Evolutionary conservation across 35 echinoderm and acorn worm genomes (phyloP).

Genomic region (Anneissia japonica): DNA sequence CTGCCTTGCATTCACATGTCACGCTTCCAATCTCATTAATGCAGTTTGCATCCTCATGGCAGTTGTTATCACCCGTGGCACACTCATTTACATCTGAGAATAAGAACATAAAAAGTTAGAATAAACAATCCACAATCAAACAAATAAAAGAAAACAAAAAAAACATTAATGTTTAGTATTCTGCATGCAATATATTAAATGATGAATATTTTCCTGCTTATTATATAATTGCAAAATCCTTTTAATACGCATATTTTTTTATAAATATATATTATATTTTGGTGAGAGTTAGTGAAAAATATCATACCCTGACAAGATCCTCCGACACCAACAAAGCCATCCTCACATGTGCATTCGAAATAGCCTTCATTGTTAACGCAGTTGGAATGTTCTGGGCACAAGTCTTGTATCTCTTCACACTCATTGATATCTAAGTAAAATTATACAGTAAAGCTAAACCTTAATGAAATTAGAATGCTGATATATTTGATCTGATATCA

Average conservation of each 20-base stretch:
- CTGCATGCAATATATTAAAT: not conserved
- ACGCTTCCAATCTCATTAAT: not conserved
- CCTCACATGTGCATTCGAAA: not conserved
- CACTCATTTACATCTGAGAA: conserved; percentile 6
- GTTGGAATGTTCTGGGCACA: not conserved
- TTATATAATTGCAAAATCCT: too few relatives aligned
- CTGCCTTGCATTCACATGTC: not conserved
- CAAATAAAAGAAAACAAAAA: not conserved
- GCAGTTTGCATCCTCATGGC: conserved; percentile 6
- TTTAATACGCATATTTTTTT: too few relatives aligned
- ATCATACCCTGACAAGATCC: not conserved
- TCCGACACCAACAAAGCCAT: not conserved
- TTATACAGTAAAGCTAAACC: too few relatives aligned
- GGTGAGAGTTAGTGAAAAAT: too few relatives aligned
- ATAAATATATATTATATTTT: too few relatives aligned
- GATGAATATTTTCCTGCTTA: too few relatives aligned
- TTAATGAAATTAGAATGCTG: too few relatives aligned
- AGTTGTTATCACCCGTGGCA: not conserved
- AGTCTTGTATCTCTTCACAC: not conserved
- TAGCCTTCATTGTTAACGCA: not conserved
- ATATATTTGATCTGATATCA: too few relatives aligned
- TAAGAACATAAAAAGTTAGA: not conserved
- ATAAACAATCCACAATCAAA: not conserved
- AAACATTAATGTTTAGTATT: not conserved
- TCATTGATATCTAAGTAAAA: not conserved